Evolutionary conservation across 64 coral and sea anemone species (phyloP).

Genomic region (Montipora efflorescens): DNA sequence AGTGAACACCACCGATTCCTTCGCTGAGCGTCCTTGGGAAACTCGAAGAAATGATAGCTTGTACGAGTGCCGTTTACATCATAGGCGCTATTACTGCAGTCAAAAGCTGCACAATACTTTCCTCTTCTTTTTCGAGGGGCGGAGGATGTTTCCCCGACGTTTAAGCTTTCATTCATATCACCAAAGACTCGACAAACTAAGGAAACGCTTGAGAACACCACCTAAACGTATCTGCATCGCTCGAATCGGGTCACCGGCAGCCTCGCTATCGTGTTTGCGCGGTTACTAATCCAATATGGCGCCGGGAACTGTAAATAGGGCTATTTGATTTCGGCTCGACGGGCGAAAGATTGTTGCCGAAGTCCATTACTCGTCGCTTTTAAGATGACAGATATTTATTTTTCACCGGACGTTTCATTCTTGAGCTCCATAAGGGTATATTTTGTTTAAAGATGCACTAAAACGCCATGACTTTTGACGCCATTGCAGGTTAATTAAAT

Average conservation of each 20-base stretch:
- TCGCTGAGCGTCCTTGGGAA: constrained; percentile 24
- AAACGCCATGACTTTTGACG: too few species aligned
- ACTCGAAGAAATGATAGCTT: constrained; percentile 53
- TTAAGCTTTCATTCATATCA: constrained; percentile 19
- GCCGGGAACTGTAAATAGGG: constrained; percentile 49
- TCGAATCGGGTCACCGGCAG: background rate
- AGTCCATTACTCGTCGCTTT: too few species aligned
- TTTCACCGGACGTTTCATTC: too few species aligned
- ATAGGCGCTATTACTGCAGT: constrained; percentile 34
- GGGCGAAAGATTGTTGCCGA: too few species aligned
- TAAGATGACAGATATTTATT: too few species aligned
- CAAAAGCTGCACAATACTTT: constrained; percentile 46
- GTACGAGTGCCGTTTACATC: constrained; percentile 37
- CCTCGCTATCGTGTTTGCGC: constrained; percentile 33
- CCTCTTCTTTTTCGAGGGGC: constrained; percentile 32
- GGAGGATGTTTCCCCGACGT: constrained; percentile 3
- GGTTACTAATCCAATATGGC: constrained; percentile 59
- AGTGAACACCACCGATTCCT: constrained; percentile 59
- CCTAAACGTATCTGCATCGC: background rate
- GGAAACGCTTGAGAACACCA: constrained; percentile 7
- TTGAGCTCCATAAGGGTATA: too few species aligned
- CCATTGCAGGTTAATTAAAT: too few species aligned
- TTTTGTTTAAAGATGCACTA: too few species aligned
- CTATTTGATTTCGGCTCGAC: background rate
- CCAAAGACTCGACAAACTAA: constrained; percentile 9